These are phyloP conservation scores for Psettodes erumei DNA, from an alignment of 2,113 vertebrate genomes.

Conservation along the genomic window DNA sequence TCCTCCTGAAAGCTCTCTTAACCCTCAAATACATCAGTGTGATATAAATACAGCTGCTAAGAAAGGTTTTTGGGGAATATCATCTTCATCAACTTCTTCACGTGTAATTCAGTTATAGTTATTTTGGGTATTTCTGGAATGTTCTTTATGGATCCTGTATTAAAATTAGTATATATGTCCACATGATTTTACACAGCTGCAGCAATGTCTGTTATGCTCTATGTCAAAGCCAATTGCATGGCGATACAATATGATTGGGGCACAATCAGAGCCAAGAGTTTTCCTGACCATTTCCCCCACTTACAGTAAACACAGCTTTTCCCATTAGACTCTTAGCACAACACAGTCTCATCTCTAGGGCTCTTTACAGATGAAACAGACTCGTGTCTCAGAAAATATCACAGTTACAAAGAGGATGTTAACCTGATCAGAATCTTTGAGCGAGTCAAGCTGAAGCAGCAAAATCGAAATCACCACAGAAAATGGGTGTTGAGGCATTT, in stretches of 20 bases:
- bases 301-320: constrained; percentile 60
- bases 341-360: constrained; percentile 60
- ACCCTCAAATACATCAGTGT: constrained; percentile 73
- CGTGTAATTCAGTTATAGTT: constrained; percentile 1
- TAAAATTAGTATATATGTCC: background rate
- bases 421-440: constrained; percentile 49
- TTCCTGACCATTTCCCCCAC: constrained; percentile 50
- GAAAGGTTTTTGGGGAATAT: constrained; percentile 26
- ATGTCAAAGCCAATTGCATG: background rate
- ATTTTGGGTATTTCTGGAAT: background rate
- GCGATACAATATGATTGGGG: no score
- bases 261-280: constrained; percentile 34
- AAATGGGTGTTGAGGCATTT: background rate
- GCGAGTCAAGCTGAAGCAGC: constrained; percentile 24
- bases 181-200: background rate
- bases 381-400: constrained; percentile 61
- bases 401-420: constrained; percentile 48
- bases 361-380: constrained; percentile 51
- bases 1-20: constrained; percentile 61
- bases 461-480: constrained; percentile 26
- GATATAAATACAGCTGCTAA: constrained; percentile 40
- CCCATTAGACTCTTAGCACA: constrained; percentile 49
- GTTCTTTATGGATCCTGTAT: background rate
- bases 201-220: no score
- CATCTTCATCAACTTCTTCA: constrained; percentile 12